Evolutionary conservation across 2,113 vertebrate species (phyloP), one percentile per base, ranked within the genome.

Genomic region (Tetraodon nigroviridis): DNA sequence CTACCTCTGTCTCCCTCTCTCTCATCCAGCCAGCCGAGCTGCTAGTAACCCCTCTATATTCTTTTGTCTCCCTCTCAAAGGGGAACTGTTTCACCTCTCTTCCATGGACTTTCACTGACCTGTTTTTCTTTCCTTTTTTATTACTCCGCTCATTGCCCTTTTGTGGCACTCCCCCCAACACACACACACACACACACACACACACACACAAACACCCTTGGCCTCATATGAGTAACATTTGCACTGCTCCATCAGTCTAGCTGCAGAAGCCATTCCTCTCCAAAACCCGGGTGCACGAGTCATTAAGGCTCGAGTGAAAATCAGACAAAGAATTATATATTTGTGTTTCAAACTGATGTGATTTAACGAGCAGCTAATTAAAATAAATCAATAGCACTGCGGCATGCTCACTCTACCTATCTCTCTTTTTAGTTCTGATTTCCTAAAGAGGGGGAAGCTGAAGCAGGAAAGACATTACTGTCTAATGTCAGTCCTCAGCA

Each of bases 301-400:
- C 87, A 86, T 88, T 88, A 88, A 81, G 76, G 72, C 81, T 70
- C 42, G 50, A 84, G 81, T 77, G 73, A 84, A 88, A 88, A 88
- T 86, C 89, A 88, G 86, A 88, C 84, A 86, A 88, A 89, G 87
- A 89, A 82, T 88, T 89, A 86, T 88, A 86, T 89, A 89, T 90
- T 91, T 89, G 90, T 87, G 87, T 89, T 87, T 84, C 84, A 84
- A 87, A 88, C 89, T 84, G 89, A 87, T 81, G 76, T 64, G 79
- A 84, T 89, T 90, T 90, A 90, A 90, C 82, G 75, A 90, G 89
- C 82, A 86, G 83, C 88, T 92, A 91, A 91, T 90, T 90, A 90
- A 89, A 90, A 89, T 89, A 90, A 90, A 90, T 90, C 90, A 90
- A 90, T 90, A 89, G 73, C 83, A 89, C 88, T 90, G 89, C 89